Base-by-base conservation (phyloP, 2,888 invertebrate species). In the Melipona beecheii region DNA sequence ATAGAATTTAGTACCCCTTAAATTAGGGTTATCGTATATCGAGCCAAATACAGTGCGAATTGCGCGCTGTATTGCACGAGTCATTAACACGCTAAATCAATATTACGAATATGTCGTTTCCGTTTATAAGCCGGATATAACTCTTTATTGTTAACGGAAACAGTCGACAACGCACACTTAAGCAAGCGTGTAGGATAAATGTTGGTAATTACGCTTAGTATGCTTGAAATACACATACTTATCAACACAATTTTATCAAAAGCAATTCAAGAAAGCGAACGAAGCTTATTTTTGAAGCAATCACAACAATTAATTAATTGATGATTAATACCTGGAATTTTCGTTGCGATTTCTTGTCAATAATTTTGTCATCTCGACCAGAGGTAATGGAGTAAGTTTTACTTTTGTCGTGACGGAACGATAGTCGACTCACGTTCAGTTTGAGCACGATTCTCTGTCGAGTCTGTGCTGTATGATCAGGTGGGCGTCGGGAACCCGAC, bases 401-500 rank as follows among this genome's bases (percentile, higher is more conserved):
- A 73, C 66, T 66, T 81, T 81, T 66, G 71, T 75, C 49, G n/a
- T 31, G 19, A n/a, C 43, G 72, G 69, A 50, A 64, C 72, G 72
- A 70, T 54, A 60, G 52, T 52, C 43, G 56, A 56, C 49, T 64
- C 56, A 56, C 81, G 81, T 75, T 81, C 80, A 71, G 80, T 75
- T 83, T 75, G 75, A 83, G 75, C 78, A 72, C 78, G 75, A 78
- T 84, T 74, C 78, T 84, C 78, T 71, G 72, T 73, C 66, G 71
- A 83, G 62, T 83, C 77, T 74, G 71, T 74, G 52, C 70, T 74
- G 84, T 78, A 68, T 66, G 83, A 83, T 78, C 74, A 64, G 62
- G 84, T 84, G 83, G 84, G 84, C 84, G 84, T 84, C 50, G 78
- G 31, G 78, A 83, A 78, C 83, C 56, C 66, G 84, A 83, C 84